A percentile compares a stretch with the other conserved stretches of the same genome.
phyloP scores from a whole-genome alignment of 2,797 vertebrate genomes.

The Psittacula echo region DNA sequence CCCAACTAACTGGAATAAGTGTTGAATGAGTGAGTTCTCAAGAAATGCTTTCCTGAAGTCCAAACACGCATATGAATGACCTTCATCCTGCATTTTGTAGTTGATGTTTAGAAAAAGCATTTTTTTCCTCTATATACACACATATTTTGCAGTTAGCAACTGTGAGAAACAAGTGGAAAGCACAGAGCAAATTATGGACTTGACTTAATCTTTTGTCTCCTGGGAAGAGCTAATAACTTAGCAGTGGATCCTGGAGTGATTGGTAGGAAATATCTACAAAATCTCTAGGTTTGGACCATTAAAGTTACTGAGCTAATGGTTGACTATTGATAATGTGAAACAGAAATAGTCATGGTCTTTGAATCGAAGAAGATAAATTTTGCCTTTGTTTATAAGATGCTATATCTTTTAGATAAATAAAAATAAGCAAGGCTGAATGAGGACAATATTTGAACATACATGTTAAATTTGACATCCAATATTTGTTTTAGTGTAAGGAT shows the following conservation, averaged over 20 bases:
- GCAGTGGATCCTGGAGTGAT: neutral
- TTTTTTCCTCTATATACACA: rapidly evolving
- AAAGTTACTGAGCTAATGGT: neutral
- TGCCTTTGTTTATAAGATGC: neutral
- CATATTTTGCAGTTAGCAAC: neutral
- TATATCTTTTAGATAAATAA: neutral
- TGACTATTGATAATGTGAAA: neutral
- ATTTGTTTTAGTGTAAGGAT: neutral
- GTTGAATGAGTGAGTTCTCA: neutral
- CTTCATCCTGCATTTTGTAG: neutral
- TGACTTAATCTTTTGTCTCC: neutral
- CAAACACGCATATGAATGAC: neutral
- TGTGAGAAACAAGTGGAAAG: neutral
- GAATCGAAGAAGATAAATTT: neutral
- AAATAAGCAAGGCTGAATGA: neutral
- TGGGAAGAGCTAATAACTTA: neutral
- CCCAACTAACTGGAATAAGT: neutral
- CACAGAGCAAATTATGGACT: neutral
- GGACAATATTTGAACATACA: neutral
- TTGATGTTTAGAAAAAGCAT: neutral
- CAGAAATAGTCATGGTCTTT: neutral
- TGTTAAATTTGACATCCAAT: neutral
- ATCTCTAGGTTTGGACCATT: neutral
- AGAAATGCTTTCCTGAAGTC: neutral
- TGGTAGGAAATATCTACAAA: neutral